These are phyloP conservation scores for Xyliphius kryptos DNA, from an alignment of 2,113 vertebrate species.

Conservation along the genomic window DNA sequence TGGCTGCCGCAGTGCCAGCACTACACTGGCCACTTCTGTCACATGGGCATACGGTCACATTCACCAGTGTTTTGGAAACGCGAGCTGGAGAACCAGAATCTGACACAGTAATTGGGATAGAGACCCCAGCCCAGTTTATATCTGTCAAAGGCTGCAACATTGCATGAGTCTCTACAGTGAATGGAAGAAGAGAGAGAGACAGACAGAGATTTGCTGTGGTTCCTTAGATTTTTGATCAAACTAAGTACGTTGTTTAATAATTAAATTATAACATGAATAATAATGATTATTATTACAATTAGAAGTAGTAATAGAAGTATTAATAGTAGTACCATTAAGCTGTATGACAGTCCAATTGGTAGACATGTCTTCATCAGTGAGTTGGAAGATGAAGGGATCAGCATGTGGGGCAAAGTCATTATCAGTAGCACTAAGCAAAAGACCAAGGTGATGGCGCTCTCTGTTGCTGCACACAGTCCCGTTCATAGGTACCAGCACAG, in stretches of 20 bases:
- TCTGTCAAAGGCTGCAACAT: slow-evolving; percentile 63
- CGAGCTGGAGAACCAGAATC: slow-evolving; percentile 76
- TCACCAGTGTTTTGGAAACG: slow-evolving; percentile 64
- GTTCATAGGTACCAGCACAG: slow-evolving; percentile 56
- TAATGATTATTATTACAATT: too few species aligned
- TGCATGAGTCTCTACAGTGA: slow-evolving; percentile 79
- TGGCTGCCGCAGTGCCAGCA: slow-evolving; percentile 55
- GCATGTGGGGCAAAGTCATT: slow-evolving; percentile 78
- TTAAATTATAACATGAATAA: too few species aligned
- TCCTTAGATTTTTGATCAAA: too few species aligned
- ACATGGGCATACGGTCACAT: slow-evolving; percentile 80
- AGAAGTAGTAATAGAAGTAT: not conserved
- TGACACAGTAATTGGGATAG: slow-evolving; percentile 67
- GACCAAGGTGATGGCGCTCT: slow-evolving; percentile 37
- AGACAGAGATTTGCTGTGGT: too few species aligned
- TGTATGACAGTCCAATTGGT: slow-evolving; percentile 80
- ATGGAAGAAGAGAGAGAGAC: too few species aligned
- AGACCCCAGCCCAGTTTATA: slow-evolving; percentile 66
- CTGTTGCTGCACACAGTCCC: slow-evolving; percentile 65
- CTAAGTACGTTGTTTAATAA: too few species aligned
- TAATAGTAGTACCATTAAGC: slow-evolving; percentile 67
- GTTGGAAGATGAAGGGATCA: slow-evolving; percentile 76
- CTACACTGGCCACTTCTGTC: slow-evolving; percentile 66
- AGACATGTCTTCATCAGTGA: slow-evolving; percentile 54
- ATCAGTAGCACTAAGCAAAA: slow-evolving; percentile 77